Conservation (phyloP, 1,140 invertebrate species). For the Apocrypta bakeri region DNA sequence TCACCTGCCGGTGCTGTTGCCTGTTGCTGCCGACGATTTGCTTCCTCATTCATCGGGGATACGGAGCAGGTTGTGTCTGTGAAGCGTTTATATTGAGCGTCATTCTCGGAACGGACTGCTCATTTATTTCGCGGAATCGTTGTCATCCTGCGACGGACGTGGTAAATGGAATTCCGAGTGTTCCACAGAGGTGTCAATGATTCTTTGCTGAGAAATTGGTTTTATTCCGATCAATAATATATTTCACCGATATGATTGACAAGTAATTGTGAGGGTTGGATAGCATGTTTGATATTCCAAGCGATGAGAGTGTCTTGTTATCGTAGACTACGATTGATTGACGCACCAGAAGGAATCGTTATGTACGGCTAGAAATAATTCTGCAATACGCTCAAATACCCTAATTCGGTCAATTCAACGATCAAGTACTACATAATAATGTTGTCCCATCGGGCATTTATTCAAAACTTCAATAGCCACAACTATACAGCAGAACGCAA, state of each 20-base stretch:
- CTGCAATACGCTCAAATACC: too few relatives aligned
- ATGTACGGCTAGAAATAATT: too few relatives aligned
- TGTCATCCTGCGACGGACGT: background rate
- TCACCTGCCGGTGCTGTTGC: slow-evolving; percentile 30
- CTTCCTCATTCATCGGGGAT: slow-evolving; percentile 44
- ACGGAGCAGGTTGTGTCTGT: background rate
- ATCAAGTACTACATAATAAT: background rate
- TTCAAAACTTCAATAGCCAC: background rate
- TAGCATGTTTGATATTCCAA: background rate
- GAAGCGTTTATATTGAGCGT: slow-evolving; percentile 5
- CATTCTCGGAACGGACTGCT: slow-evolving; percentile 2
- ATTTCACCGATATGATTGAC: background rate
- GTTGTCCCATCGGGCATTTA: background rate
- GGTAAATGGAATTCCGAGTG: background rate
- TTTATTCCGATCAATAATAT: background rate
- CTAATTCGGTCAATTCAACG: too few relatives aligned
- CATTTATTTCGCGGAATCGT: slow-evolving; percentile 4
- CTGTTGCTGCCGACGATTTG: slow-evolving; percentile 48
- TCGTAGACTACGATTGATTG: background rate
- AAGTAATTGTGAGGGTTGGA: background rate
- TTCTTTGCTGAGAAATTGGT: background rate
- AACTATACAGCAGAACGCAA: background rate
- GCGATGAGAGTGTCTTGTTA: background rate
- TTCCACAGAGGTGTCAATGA: background rate
- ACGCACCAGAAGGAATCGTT: too few relatives aligned